Conservation (phyloP, 2,113 vertebrate species). For the Zosterops borbonicus region DNA sequence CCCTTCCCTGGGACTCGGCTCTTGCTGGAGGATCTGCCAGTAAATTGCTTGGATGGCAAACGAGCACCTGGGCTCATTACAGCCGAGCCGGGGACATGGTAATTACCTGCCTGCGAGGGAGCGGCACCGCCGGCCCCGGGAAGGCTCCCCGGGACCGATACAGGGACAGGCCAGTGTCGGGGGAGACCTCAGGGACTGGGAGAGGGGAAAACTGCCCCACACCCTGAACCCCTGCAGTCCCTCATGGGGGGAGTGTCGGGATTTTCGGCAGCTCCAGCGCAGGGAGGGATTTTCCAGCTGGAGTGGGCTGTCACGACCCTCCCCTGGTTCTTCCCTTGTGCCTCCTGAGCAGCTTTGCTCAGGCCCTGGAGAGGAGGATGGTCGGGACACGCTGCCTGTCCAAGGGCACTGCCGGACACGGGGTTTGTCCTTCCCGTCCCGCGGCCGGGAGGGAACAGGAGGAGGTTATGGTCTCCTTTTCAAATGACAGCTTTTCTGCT, state of each 20-base stretch:
- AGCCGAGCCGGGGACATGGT: not conserved
- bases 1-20: not conserved
- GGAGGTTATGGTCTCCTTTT: not conserved
- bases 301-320: too few species aligned
- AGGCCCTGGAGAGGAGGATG: not conserved
- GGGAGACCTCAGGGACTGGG: not conserved
- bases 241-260: rapidly evolving
- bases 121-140: rapidly evolving
- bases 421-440: not conserved
- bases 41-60: conserved; percentile 53
- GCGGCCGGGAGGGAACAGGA: not conserved
- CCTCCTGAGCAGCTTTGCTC: not conserved
- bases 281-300: not conserved
- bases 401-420: not conserved
- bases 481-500: conserved; percentile 29
- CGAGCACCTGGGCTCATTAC: conserved; percentile 54
- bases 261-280: not conserved
- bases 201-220: not conserved
- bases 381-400: rapidly evolving
- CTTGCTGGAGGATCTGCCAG: not conserved
- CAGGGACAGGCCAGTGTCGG: not conserved
- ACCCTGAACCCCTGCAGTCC: not conserved
- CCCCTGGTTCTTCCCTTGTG: not conserved
- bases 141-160: not conserved
- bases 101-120: conserved; percentile 32